Evolutionary conservation across 2,113 vertebrate genomes (phyloP).

Genomic region (Menidia beryllina): DNA sequence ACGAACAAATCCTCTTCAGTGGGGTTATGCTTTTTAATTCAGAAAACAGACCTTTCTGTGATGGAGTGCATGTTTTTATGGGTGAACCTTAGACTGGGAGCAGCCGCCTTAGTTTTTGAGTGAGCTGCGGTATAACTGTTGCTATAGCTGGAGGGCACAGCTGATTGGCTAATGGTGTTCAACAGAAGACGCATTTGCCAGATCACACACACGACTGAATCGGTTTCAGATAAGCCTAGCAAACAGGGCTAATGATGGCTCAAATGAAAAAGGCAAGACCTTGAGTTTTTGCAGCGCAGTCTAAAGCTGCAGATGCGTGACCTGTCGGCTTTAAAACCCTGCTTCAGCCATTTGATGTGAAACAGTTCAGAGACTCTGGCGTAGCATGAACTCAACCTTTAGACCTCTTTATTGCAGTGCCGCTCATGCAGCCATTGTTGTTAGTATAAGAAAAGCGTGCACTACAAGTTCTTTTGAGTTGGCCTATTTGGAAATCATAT

Average conservation of each 20-base stretch:
- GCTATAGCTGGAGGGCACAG: conserved; percentile 62
- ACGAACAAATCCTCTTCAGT: conserved; percentile 19
- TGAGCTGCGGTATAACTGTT: conserved; percentile 65
- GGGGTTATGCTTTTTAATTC: conserved; percentile 7
- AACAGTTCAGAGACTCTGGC: conserved; percentile 30
- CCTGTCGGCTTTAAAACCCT: conserved; percentile 40
- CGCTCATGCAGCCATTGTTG: conserved; percentile 24
- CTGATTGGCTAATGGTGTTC: conserved; percentile 75
- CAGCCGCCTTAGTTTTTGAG: conserved; percentile 59
- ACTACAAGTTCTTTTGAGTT: conserved; percentile 34
- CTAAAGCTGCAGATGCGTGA: conserved; percentile 34
- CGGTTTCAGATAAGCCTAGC: conserved; percentile 51
- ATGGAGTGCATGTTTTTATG: conserved; percentile 15
- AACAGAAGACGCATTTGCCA: conserved; percentile 70
- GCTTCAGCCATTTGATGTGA: conserved; percentile 32
- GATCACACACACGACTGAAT: conserved; percentile 70
- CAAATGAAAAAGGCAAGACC: conserved; percentile 44
- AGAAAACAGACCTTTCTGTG: conserved; percentile 34
- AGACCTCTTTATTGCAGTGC: conserved; percentile 28
- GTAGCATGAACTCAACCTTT: conserved; percentile 36
- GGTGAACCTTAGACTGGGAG: conserved; percentile 25
- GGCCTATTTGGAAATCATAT: conserved; percentile 53
- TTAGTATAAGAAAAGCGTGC: conserved; percentile 46
- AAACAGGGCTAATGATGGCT: conserved; percentile 60
- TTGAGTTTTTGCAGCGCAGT: conserved; percentile 19